Evolutionary conservation across 2,113 vertebrate species (phyloP), one percentile per base, ranked within the genome.

Genomic region (Ariopsis seemanni): DNA sequence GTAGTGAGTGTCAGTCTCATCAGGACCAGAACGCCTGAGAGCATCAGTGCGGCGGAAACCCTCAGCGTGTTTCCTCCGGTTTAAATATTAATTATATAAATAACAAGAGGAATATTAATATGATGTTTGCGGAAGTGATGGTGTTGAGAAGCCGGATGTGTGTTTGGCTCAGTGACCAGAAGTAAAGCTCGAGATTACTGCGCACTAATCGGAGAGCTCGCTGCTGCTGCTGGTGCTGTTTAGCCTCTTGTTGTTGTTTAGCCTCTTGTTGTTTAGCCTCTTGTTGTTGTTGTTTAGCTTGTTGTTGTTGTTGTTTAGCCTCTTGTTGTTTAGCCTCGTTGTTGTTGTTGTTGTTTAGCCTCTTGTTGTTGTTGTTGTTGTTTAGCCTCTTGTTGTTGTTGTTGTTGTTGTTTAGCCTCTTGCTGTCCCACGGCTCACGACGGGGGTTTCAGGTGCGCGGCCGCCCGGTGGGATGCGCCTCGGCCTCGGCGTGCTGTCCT

Each of bases 401-500:
- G 5, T 7, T 7, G 17, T 57, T 81, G 12, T 42, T 81, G 22
- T 42, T 22, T 22, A 1, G 30, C 15, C 18, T 48, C 20, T n/a
- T 60, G 22, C 12, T 17, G 27, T 62, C 55, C 20, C 71, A 58
- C 5, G 20, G 53, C 27, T 85, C 83, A 74, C 18, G 20, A 74
- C 69, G 83, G 83, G 69, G 55, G 84, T 18, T 85, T 75, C 84
- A 85, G 84, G 65, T 27, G 83, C 58, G 74, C 85, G 85, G 50
- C 80, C 87, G 91, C 86, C 90, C 92, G 93, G 94, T 94, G 95
- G 94, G 94, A 96, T 96, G 94, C 95, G 93, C 94, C 92, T 95
- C 94, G 94, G 93, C 94, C 92, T 95, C 94, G 94, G 94, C 90
- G 94, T 94, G 90, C 93, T 95, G 86, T 94, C 94, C 90, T 94